Evolutionary conservation across 2,113 vertebrate species (phyloP).

Genomic region (Scomber colias): DNA sequence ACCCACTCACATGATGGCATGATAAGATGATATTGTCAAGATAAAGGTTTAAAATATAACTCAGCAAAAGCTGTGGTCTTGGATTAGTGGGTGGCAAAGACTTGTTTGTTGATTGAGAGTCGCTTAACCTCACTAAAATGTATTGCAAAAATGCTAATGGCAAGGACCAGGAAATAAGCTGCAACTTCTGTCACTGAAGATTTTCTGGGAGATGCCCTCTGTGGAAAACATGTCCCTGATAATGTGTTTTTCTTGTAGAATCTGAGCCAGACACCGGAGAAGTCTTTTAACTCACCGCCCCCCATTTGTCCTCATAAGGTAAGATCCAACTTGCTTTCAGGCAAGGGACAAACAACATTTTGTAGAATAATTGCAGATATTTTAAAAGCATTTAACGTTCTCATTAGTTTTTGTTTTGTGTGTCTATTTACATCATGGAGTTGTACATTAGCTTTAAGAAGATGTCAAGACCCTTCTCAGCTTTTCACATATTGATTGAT

Average conservation of each 20-base stretch:
- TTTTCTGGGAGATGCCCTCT: slow-evolving; percentile 58
- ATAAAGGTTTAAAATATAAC: slow-evolving; percentile 72
- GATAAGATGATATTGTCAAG: slow-evolving; percentile 61
- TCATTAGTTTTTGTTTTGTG: not conserved
- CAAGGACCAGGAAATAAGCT: slow-evolving; percentile 56
- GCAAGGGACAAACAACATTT: slow-evolving; percentile 34
- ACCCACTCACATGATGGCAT: not conserved
- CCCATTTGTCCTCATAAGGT: slow-evolving; percentile 87
- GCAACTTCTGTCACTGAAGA: slow-evolving; percentile 66
- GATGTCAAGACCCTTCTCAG: slow-evolving; percentile 3
- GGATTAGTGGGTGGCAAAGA: slow-evolving; percentile 67
- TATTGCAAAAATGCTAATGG: slow-evolving; percentile 62
- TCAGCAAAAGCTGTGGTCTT: slow-evolving; percentile 52
- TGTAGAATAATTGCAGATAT: slow-evolving; percentile 38
- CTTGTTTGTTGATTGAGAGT: slow-evolving; percentile 36
- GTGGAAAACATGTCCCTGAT: slow-evolving; percentile 66
- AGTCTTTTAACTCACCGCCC: slow-evolving; percentile 79
- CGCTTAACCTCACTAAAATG: slow-evolving; percentile 55
- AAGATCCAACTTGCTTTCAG: slow-evolving; percentile 60
- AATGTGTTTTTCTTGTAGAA: slow-evolving; percentile 83
- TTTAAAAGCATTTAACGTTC: slow-evolving; percentile 22
- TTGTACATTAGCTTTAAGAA: slow-evolving; percentile 11
- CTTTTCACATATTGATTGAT: slow-evolving; percentile 17
- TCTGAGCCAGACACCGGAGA: slow-evolving; percentile 81
- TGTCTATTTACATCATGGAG: not conserved